Conservation (phyloP, 2,113 vertebrate genomes). For the Bubo blakistoni region DNA sequence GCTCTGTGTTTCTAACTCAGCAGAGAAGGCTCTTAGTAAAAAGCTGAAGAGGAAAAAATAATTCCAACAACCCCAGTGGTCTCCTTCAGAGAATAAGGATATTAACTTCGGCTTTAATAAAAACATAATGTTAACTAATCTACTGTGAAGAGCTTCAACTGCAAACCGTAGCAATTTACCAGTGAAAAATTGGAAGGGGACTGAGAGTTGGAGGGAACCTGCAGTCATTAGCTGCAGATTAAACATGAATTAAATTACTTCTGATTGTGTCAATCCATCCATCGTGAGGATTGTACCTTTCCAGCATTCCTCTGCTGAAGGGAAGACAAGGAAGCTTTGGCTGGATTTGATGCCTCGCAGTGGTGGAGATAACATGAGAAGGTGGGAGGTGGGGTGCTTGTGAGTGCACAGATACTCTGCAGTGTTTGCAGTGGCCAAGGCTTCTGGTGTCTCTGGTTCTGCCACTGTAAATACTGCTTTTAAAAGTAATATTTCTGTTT, state of each 20-base stretch:
- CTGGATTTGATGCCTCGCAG: not conserved
- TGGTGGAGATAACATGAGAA: not conserved
- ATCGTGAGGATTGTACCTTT: not conserved
- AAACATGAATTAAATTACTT: conserved; percentile 60
- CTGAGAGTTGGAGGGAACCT: conserved; percentile 35
- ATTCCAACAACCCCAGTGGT: conserved; percentile 47
- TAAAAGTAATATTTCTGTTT: not conserved
- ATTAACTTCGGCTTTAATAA: conserved; percentile 66
- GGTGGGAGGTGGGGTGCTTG: not conserved
- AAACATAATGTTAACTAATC: conserved; percentile 68
- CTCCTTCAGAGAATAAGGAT: conserved; percentile 60
- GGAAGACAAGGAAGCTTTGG: not conserved
- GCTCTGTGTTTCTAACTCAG: not conserved
- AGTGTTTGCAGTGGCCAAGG: not conserved
- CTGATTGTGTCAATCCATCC: conserved; percentile 37
- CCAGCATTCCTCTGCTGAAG: not conserved
- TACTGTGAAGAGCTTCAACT: conserved; percentile 57
- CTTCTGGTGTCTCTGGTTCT: not conserved
- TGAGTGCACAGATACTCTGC: not conserved
- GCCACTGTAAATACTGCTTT: not conserved
- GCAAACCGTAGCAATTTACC: conserved; percentile 26
- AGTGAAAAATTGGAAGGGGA: conserved; percentile 38
- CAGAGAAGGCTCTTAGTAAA: not conserved
- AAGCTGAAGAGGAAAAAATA: not conserved
- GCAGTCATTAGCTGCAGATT: conserved; percentile 58